phyloP scores from a whole-genome alignment of 2,113 vertebrate species.

The Pseudolaguvia tuberculata region DNA sequence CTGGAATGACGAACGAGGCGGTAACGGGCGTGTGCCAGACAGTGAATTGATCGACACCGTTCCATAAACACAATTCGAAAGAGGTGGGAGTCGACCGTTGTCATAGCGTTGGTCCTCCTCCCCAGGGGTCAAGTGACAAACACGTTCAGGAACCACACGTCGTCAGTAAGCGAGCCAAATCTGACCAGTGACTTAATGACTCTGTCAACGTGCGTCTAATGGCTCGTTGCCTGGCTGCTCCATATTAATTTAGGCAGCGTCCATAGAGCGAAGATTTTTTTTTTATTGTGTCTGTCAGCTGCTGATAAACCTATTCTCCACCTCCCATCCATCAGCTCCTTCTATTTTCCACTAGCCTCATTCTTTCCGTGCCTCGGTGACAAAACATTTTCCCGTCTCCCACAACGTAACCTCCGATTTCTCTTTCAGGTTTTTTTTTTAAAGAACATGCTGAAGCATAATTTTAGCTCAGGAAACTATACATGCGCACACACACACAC shows the following conservation, averaged over 20 bases:
- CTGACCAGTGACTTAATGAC: slow-evolving; percentile 68
- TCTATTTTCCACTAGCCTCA: slow-evolving; percentile 49
- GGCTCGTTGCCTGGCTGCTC: slow-evolving; percentile 67
- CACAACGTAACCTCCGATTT: slow-evolving; percentile 17
- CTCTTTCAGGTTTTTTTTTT: slow-evolving; percentile 24
- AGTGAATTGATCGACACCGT: slow-evolving; percentile 23
- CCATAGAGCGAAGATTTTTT: slow-evolving; percentile 69
- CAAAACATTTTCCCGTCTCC: slow-evolving; percentile 29
- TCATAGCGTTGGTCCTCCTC: neutral
- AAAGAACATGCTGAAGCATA: slow-evolving; percentile 44
- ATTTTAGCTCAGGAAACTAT: slow-evolving; percentile 62
- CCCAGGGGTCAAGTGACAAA: slow-evolving; percentile 62
- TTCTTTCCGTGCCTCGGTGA: slow-evolving; percentile 32
- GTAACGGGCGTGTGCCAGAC: slow-evolving; percentile 38
- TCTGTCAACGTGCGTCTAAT: slow-evolving; percentile 69
- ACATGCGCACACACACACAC: too few species aligned
- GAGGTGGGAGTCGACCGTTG: neutral
- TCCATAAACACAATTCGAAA: slow-evolving; percentile 1
- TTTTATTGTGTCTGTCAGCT: slow-evolving; percentile 73
- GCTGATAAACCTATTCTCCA: slow-evolving; percentile 65
- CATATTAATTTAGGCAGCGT: slow-evolving; percentile 67
- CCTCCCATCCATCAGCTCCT: slow-evolving; percentile 61
- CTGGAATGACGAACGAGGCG: slow-evolving; percentile 16
- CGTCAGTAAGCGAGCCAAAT: slow-evolving; percentile 65
- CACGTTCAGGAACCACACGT: slow-evolving; percentile 56